These are phyloP conservation scores for Tinea pellionella DNA, from an alignment of 2,888 invertebrate genomes.

Conservation along the genomic window DNA sequence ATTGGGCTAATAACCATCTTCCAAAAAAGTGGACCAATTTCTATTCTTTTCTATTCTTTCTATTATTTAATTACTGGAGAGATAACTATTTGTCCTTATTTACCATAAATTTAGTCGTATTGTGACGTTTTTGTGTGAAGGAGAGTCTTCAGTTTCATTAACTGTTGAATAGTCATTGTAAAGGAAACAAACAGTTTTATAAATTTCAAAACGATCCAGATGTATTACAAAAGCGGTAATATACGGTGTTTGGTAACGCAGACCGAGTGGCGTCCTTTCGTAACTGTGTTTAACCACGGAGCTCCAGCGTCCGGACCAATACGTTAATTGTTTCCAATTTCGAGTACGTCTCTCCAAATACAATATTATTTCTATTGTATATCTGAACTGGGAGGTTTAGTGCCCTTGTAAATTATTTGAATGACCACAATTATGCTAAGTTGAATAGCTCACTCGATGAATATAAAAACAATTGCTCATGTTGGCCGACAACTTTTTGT, in stretches of 20 bases:
- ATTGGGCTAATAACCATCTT: too few species aligned
- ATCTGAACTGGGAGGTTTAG: conserved; percentile 15
- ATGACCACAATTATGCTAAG: not conserved
- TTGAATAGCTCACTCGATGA: not conserved
- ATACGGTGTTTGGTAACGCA: conserved; percentile 55
- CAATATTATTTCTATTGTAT: not conserved
- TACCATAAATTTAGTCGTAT: conserved; percentile 20
- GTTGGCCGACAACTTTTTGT: conserved; percentile 31
- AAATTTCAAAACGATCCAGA: conserved; percentile 69
- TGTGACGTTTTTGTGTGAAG: conserved; percentile 4
- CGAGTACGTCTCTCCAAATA: conserved; percentile 19
- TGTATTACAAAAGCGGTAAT: conserved; percentile 66
- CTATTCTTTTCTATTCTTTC: too few species aligned
- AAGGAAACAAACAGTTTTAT: conserved; percentile 63
- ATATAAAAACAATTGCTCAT: conserved; percentile 22
- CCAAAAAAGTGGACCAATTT: too few species aligned
- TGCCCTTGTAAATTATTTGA: conserved; percentile 17
- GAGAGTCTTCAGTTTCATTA: conserved; percentile 24
- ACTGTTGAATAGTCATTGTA: conserved; percentile 30
- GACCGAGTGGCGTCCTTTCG: conserved; percentile 36
- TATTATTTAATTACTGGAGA: conserved; percentile 60
- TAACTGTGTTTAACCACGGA: conserved; percentile 24
- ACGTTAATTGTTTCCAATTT: conserved; percentile 63
- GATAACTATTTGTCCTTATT: conserved; percentile 46
- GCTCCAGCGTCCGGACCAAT: conserved; percentile 61